A percentile compares a stretch with the other conserved stretches of the same genome.
phyloP scores from a whole-genome alignment of 2,888 invertebrate species.

The Tenthredo mesomela region DNA sequence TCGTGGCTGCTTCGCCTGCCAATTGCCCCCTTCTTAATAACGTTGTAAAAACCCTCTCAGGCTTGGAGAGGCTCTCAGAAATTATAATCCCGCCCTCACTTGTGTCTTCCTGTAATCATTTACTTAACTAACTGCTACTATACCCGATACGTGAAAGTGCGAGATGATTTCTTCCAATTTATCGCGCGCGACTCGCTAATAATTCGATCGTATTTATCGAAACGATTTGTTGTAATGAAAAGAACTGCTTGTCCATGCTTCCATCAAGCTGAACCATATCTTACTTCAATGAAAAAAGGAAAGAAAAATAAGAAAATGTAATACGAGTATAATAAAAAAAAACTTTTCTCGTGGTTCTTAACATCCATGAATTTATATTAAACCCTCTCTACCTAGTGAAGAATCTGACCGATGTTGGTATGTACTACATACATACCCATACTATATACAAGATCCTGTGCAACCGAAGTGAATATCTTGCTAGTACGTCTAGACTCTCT shows the following conservation, averaged over 20 bases:
- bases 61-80: constrained; percentile 60
- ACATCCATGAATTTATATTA: background rate
- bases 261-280: background rate
- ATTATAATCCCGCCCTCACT: constrained; percentile 60
- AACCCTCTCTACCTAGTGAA: background rate
- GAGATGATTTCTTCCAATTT: background rate
- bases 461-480: background rate
- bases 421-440: background rate
- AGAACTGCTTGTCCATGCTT: background rate
- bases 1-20: constrained; percentile 46
- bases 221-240: background rate
- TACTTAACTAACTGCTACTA: constrained; percentile 53
- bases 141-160: constrained; percentile 36
- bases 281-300: background rate
- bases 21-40: constrained; percentile 57
- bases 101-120: constrained; percentile 60
- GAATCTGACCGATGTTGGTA: constrained; percentile 9
- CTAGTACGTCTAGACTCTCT: background rate
- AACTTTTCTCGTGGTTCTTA: background rate
- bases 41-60: constrained; percentile 60
- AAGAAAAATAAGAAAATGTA: background rate
- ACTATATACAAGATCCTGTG: background rate
- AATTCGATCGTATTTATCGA: background rate
- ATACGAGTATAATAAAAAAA: background rate
- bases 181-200: background rate